Evolutionary conservation across 2,888 invertebrate genomes (phyloP), one percentile per base, ranked within the genome.

Genomic region (Apotomis capreana): DNA sequence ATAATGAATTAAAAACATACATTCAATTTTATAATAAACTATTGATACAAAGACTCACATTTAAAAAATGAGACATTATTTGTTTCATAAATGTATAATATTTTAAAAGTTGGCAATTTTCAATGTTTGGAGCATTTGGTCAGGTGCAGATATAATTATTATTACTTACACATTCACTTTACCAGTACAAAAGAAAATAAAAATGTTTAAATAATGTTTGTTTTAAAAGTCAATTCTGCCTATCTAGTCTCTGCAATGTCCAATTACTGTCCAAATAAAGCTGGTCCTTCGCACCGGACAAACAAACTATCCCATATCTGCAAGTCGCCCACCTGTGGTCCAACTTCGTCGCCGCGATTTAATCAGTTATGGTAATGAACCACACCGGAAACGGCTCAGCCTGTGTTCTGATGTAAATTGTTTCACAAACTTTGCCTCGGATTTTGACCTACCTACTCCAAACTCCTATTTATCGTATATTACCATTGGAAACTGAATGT

Each of bases 281-380:
- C 51, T 40, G 40, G 57, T 13, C 13, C 55, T 57, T 57, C 65
- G 55, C 46, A 57, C 69, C 9, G 63, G 70, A 64, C 70, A 59
- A 70, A 59, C 64, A 70, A 68, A 63, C 71, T 62, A 68, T 40
- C 67, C 70, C 74, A 73, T 77, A 75, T 74, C 74, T 75, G 75
- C 75, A 54, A 74, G 76, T 75, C 70, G 76, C 69, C 74, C 83
- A 84, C 85, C 87, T 86, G 85, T 81, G 82, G 79, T 76, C 78
- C 74, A 84, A 87, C 78, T 86, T 85, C 77, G 76, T 76, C 80
- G 72, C 73, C 62, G 68, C 72, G 70, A 76, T 77, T 78, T 75
- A 75, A 77, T 76, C 87, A 87, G 86, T 83, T 87, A 87, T 87
- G 87, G 83, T 82, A 86, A 87, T 87, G 77, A 79, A 78, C 79